Percentiles rank a stretch among this genome's conserved stretches.
phyloP scores from a whole-genome alignment of 2,797 vertebrate species.

The Spinibarbus caldwelli region DNA sequence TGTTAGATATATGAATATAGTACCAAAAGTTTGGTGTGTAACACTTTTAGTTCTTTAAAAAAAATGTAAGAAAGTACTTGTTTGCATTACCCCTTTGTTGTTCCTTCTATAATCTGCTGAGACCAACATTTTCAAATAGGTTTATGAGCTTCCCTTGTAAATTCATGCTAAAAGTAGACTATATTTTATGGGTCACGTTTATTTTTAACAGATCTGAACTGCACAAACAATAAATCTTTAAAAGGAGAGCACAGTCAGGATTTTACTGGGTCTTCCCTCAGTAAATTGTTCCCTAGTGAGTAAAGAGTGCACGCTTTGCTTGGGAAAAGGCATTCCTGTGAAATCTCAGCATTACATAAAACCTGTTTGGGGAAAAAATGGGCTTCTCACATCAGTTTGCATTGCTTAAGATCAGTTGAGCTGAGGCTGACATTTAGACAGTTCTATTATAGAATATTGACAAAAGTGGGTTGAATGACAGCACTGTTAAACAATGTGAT shows the following conservation, averaged over 20 bases:
- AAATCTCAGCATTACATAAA: slow-evolving; percentile 5
- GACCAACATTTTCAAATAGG: not conserved
- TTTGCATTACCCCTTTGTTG: slow-evolving; percentile 22
- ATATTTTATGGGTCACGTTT: slow-evolving; percentile 24
- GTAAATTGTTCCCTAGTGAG: slow-evolving; percentile 32
- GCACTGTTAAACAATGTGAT: slow-evolving; percentile 57
- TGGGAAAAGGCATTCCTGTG: slow-evolving; percentile 10
- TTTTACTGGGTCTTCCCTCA: slow-evolving; percentile 22
- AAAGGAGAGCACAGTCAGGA: slow-evolving; percentile 9
- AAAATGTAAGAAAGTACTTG: not conserved
- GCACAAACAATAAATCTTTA: slow-evolving; percentile 31
- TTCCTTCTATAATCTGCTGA: slow-evolving; percentile 18
- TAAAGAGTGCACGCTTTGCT: slow-evolving; percentile 2
- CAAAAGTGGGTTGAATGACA: slow-evolving; percentile 58
- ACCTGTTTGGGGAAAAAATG: not conserved
- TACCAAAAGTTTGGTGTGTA: not conserved
- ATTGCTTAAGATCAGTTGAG: slow-evolving; percentile 23
- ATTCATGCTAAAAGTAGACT: slow-evolving; percentile 7
- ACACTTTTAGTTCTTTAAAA: not conserved
- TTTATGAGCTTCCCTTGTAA: slow-evolving; percentile 27
- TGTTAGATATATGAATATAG: not conserved
- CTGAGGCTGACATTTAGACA: slow-evolving; percentile 54
- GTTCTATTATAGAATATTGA: slow-evolving; percentile 66
- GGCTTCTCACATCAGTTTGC: not conserved
- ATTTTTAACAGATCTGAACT: slow-evolving; percentile 30